phyloP scores from a whole-genome alignment of 92 coral and sea anemone genomes.

The Palythoa caribaeorum region DNA sequence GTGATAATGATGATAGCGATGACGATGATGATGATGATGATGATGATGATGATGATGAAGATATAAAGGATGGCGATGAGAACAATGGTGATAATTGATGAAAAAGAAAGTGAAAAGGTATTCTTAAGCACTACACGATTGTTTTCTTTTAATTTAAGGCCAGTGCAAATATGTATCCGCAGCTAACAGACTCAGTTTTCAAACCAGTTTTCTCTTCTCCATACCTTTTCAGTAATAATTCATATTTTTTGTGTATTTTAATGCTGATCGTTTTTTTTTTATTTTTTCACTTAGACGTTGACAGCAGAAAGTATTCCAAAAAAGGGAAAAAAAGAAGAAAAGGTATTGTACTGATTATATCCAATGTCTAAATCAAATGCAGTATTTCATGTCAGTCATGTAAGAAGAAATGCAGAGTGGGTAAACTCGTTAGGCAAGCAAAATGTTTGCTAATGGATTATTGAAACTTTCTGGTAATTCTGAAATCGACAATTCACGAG shows the following conservation, averaged over 20 bases:
- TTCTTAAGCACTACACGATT: no score
- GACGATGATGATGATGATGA: background rate
- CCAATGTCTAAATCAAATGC: no score
- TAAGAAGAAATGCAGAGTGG: background rate
- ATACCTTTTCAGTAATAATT: no score
- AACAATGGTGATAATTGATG: background rate
- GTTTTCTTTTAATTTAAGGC: no score
- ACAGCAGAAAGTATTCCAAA: slow-evolving; percentile 77
- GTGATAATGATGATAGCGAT: background rate
- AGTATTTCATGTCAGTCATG: background rate
- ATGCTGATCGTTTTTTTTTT: background rate
- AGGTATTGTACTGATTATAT: slow-evolving; percentile 33
- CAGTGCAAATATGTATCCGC: no score
- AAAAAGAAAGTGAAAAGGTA: no score
- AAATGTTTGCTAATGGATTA: no score
- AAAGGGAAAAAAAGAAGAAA: slow-evolving; percentile 68
- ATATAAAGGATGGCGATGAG: background rate
- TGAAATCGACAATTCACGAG: no score
- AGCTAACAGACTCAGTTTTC: no score
- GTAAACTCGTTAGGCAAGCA: no score
- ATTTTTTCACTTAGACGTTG: slow-evolving; percentile 53
- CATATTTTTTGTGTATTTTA: background rate
- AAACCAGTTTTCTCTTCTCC: no score
- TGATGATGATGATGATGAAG: background rate
- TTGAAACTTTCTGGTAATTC: no score